Evolutionary conservation across 2,888 invertebrate genomes (phyloP).

Genomic region (Epirrita christyi): DNA sequence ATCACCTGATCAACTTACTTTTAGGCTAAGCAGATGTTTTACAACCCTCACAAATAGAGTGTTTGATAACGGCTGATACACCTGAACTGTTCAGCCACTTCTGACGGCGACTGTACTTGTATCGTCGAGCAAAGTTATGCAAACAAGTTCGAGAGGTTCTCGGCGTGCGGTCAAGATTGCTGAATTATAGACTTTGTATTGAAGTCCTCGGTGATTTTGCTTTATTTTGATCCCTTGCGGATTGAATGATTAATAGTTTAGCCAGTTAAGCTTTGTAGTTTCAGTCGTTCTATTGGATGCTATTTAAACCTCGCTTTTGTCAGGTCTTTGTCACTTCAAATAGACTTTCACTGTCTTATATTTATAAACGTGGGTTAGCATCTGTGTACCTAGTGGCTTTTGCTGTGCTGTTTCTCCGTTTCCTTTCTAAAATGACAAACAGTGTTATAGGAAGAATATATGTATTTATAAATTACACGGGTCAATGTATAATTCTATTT

Average conservation of each 20-base stretch:
- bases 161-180: constrained; percentile 37
- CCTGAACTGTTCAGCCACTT: neutral
- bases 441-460: no score
- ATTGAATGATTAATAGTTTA: constrained; percentile 30
- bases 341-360: no score
- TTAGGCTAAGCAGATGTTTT: no score
- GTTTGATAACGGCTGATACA: neutral
- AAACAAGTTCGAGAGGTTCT: constrained; percentile 39
- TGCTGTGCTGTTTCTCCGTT: no score
- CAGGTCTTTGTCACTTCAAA: neutral
- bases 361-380: no score
- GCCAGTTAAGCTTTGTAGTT: constrained; percentile 1
- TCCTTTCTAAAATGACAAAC: no score
- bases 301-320: constrained; percentile 1
- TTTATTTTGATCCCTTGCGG: constrained; percentile 34
- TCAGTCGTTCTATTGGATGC: neutral
- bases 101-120: constrained; percentile 23
- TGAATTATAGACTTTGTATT: constrained; percentile 38
- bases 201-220: constrained; percentile 24
- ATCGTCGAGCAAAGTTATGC: constrained; percentile 37
- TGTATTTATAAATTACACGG: no score
- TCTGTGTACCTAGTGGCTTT: neutral
- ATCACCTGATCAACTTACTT: no score
- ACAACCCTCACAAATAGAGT: no score
- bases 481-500: no score